These are phyloP conservation scores for Xanthia icteritia DNA, from an alignment of 2,888 invertebrate species.

Conservation along the genomic window DNA sequence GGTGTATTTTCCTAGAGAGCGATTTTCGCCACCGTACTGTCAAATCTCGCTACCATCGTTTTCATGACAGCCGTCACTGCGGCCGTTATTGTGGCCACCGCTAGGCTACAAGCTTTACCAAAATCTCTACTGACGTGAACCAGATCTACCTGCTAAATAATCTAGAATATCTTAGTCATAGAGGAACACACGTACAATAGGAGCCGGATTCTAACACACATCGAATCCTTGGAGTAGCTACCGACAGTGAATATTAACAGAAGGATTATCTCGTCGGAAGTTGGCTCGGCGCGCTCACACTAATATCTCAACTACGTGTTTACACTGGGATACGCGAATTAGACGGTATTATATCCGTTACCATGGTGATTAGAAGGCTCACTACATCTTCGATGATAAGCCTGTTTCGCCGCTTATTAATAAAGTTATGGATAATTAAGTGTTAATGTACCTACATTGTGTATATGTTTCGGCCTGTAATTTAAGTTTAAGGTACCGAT, in stretches of 20 bases:
- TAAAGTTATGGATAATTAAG: constrained; percentile 35
- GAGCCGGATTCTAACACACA: constrained; percentile 33
- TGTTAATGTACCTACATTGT: background rate
- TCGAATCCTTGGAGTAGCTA: constrained; percentile 42
- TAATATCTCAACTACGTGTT: constrained; percentile 67
- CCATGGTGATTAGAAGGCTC: constrained; percentile 56
- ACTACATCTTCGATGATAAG: constrained; percentile 42
- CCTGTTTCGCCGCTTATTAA: constrained; percentile 41
- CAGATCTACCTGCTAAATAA: constrained; percentile 12
- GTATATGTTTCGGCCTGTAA: background rate
- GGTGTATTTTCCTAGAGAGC: background rate
- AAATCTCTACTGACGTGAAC: background rate
- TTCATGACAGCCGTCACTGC: background rate
- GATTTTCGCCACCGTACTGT: background rate
- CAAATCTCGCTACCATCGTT: background rate
- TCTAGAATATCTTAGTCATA: constrained; percentile 13
- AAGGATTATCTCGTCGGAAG: constrained; percentile 66
- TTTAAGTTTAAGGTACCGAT: background rate
- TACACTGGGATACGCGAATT: constrained; percentile 61
- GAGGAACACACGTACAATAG: constrained; percentile 11
- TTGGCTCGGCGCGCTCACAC: constrained; percentile 59
- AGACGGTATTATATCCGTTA: constrained; percentile 59
- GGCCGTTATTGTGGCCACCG: background rate
- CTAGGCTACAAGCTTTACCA: background rate
- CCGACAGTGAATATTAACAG: constrained; percentile 66